Percentiles rank a stretch among this genome's conserved stretches.
Conservation (phyloP, 2,113 vertebrate genomes). For the Anolis carolinensis region DNA sequence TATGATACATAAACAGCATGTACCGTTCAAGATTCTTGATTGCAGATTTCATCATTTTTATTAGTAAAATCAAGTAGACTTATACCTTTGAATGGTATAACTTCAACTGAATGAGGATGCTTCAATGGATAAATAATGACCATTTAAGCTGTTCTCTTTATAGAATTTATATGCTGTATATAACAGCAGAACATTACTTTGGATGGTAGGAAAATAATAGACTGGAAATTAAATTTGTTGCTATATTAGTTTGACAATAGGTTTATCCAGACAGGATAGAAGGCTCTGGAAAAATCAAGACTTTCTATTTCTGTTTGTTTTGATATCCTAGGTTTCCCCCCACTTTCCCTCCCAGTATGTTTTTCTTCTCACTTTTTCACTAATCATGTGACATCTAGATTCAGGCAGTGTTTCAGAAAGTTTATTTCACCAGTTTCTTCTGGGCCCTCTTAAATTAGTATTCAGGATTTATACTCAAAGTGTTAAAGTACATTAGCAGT, state of each 20-base stretch:
- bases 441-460: too few species aligned
- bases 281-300: too few species aligned
- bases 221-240: constrained; percentile 16
- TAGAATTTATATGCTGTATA: not conserved
- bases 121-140: constrained; percentile 41
- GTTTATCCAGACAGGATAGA: too few species aligned
- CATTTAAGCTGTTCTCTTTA: constrained; percentile 16
- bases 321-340: too few species aligned
- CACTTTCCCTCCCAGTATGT: too few species aligned
- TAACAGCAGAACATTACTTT: not conserved
- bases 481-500: too few species aligned
- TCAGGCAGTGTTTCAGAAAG: too few species aligned
- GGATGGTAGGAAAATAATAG: constrained; percentile 3
- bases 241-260: not conserved
- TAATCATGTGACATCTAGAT: too few species aligned
- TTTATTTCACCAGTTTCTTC: too few species aligned
- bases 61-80: constrained; percentile 69
- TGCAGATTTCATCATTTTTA: constrained; percentile 77
- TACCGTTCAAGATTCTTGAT: constrained; percentile 70
- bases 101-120: constrained; percentile 26
- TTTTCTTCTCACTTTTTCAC: too few species aligned
- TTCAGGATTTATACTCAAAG: too few species aligned
- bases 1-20: constrained; percentile 71
- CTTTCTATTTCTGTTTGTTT: too few species aligned
- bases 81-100: constrained; percentile 57